Conservation (phyloP, 2,888 invertebrate genomes). For the Lasioglossum calceatum region DNA sequence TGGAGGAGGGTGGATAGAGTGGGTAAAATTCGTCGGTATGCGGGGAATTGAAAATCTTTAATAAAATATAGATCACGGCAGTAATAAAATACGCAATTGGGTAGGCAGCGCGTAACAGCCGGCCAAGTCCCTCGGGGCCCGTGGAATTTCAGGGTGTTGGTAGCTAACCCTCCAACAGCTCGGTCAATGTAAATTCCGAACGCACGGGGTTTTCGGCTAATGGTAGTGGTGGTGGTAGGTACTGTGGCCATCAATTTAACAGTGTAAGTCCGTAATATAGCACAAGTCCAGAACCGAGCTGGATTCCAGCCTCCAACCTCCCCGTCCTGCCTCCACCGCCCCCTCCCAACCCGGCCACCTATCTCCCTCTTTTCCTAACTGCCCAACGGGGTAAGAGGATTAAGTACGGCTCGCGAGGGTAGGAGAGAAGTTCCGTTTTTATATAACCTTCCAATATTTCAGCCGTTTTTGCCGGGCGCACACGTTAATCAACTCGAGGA, state of each 20-base stretch:
- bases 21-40: neutral
- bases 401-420: slow-evolving; percentile 69
- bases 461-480: slow-evolving; percentile 65
- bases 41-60: slow-evolving; percentile 52
- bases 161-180: slow-evolving; percentile 44
- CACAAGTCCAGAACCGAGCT: slow-evolving; percentile 60
- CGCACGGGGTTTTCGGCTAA: slow-evolving; percentile 69
- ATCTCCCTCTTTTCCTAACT: slow-evolving; percentile 49
- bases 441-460: slow-evolving; percentile 74
- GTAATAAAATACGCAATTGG: slow-evolving; percentile 58
- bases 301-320: slow-evolving; percentile 27
- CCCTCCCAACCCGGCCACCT: slow-evolving; percentile 26
- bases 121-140: slow-evolving; percentile 44
- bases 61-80: slow-evolving; percentile 54
- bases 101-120: slow-evolving; percentile 17
- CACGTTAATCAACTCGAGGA: slow-evolving; percentile 75
- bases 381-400: slow-evolving; percentile 76
- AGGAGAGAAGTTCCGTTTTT: slow-evolving; percentile 69
- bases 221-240: slow-evolving; percentile 58
- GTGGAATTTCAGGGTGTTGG: slow-evolving; percentile 52
- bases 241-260: slow-evolving; percentile 80
- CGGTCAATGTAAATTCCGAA: slow-evolving; percentile 75
- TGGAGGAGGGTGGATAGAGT: neutral
- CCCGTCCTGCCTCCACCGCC: slow-evolving; percentile 30
- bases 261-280: slow-evolving; percentile 78